These are phyloP conservation scores for Allolobophora icterica DNA, from an alignment of 2,888 invertebrate species.

Conservation along the genomic window DNA sequence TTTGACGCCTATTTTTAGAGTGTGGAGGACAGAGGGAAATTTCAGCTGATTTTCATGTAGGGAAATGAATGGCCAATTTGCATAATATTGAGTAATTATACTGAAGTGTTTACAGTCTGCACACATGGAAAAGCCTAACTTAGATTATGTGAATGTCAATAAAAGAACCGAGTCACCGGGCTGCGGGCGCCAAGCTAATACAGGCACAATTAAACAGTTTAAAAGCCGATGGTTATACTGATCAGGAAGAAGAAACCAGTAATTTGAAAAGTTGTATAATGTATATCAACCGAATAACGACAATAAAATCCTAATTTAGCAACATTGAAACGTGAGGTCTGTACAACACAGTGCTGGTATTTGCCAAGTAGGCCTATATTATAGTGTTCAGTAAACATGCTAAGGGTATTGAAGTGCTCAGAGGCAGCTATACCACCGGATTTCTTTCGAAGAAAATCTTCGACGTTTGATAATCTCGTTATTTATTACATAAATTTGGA, in stretches of 20 bases:
- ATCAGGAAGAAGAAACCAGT: not conserved
- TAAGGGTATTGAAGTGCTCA: not conserved
- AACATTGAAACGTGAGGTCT: not conserved
- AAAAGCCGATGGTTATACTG: not conserved
- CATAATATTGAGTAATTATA: too few species aligned
- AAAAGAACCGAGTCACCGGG: not conserved
- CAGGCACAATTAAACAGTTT: too few species aligned
- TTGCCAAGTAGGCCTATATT: too few species aligned
- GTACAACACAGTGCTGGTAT: too few species aligned
- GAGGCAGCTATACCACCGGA: too few species aligned
- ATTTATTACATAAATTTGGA: not conserved
- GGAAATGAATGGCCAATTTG: too few species aligned
- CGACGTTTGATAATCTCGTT: not conserved
- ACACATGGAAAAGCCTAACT: not conserved
- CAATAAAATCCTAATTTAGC: not conserved
- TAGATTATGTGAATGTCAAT: not conserved
- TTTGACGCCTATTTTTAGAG: too few species aligned
- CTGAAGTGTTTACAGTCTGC: not conserved
- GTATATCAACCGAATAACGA: not conserved
- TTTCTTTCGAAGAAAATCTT: not conserved
- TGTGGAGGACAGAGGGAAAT: too few species aligned
- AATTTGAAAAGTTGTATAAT: not conserved
- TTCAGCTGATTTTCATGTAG: too few species aligned
- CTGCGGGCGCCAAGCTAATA: too few species aligned
- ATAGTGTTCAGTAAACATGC: not conserved